A percentile compares a stretch with the other conserved stretches of the same genome.
Evolutionary conservation across 2,888 invertebrate species (phyloP).

Genomic region (Lepetodrilus schrolli): DNA sequence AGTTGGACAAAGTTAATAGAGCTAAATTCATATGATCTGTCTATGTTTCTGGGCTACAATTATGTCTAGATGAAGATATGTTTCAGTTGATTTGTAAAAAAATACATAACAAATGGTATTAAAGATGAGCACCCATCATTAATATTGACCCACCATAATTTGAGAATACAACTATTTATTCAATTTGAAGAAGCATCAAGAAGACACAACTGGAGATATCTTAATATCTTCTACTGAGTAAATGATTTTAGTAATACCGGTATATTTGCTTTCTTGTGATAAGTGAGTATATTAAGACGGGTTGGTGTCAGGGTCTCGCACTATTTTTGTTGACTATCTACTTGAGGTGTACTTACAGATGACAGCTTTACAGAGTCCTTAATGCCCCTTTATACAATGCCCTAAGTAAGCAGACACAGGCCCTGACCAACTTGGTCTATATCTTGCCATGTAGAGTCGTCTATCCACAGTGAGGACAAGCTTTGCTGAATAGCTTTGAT

Average conservation of each 20-base stretch:
- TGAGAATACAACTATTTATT: too few species aligned
- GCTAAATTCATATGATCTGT: too few species aligned
- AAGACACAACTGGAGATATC: not conserved
- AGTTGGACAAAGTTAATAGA: too few species aligned
- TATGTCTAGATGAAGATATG: not conserved
- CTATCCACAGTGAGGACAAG: too few species aligned
- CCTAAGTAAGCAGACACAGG: not conserved
- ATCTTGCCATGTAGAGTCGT: not conserved
- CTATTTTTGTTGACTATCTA: not conserved
- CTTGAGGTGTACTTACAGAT: not conserved
- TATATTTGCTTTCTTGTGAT: not conserved
- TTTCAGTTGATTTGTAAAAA: not conserved
- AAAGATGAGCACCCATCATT: too few species aligned
- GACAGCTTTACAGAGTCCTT: not conserved
- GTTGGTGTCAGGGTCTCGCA: not conserved
- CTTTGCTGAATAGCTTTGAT: too few species aligned
- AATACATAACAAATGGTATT: not conserved
- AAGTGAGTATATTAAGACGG: not conserved
- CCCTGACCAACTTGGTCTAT: not conserved
- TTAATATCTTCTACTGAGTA: not conserved
- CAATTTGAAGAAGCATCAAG: too few species aligned
- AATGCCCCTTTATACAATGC: not conserved
- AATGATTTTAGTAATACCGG: too few species aligned
- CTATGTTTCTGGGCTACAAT: too few species aligned
- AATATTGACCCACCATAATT: too few species aligned